phyloP scores from a whole-genome alignment of 2,888 invertebrate genomes.

The Sylvicola cinctus region DNA sequence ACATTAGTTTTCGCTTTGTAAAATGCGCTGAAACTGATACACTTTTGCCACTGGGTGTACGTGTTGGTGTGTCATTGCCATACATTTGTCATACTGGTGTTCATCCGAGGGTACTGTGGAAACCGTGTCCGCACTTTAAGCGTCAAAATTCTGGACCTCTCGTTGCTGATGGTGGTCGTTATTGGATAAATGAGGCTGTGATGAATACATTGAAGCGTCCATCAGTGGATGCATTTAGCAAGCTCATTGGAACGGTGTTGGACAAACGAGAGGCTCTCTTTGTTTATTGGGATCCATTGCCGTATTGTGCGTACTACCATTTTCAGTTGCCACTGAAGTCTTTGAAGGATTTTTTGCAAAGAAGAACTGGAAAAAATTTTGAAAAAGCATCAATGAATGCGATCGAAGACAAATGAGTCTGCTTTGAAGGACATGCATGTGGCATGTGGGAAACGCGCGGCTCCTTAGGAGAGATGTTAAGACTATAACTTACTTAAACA shows the following conservation, averaged over 20 bases:
- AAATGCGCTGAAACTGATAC: conserved; percentile 35
- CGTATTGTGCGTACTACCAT: conserved; percentile 71
- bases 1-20: conserved; percentile 57
- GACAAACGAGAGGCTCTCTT: conserved; percentile 65
- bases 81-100: conserved; percentile 58
- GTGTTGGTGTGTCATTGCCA: conserved; percentile 59
- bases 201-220: conserved; percentile 27
- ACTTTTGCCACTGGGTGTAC: conserved; percentile 41
- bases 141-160: conserved; percentile 31
- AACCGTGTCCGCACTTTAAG: conserved; percentile 39
- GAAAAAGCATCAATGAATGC: too few relatives aligned
- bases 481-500: too few relatives aligned
- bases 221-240: conserved; percentile 30
- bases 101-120: conserved; percentile 41
- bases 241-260: conserved; percentile 42
- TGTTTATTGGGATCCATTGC: conserved; percentile 66
- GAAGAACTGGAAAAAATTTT: too few relatives aligned
- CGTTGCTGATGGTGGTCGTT: conserved; percentile 27
- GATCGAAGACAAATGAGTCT: too few relatives aligned
- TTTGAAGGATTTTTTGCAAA: conserved; percentile 32
- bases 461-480: too few relatives aligned
- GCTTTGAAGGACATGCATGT: too few relatives aligned
- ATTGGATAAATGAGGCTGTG: conserved; percentile 39
- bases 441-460: too few relatives aligned
- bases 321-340: conserved; percentile 49